Percentiles rank a stretch among this genome's conserved stretches.
phyloP scores from a whole-genome alignment of 2,888 invertebrate species.

The Tricholauxania praeusta region DNA sequence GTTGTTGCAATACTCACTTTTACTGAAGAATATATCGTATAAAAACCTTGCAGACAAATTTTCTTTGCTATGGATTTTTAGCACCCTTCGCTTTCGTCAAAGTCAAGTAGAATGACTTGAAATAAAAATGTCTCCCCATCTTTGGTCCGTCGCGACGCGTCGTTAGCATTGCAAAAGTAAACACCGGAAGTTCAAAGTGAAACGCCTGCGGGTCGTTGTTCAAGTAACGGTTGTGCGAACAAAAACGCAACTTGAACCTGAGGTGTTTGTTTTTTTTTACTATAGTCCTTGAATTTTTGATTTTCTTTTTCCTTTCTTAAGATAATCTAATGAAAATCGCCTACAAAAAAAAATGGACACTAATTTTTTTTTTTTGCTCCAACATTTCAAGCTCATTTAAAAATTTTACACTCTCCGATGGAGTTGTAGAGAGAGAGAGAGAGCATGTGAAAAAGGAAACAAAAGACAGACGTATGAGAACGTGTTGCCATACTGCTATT shows the following conservation, averaged over 20 bases:
- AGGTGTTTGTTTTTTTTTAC: background rate
- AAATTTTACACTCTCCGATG: background rate
- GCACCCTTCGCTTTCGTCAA: background rate
- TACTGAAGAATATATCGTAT: background rate
- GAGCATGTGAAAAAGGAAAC: background rate
- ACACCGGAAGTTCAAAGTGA: slow-evolving; percentile 16
- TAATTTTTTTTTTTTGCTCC: slow-evolving; percentile 2
- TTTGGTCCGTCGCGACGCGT: background rate
- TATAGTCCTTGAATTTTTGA: background rate
- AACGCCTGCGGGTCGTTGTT: slow-evolving; percentile 1
- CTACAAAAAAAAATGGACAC: background rate
- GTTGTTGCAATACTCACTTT: slow-evolving; percentile 2
- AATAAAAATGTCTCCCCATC: slow-evolving; percentile 17
- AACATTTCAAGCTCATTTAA: background rate
- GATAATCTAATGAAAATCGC: slow-evolving; percentile 32
- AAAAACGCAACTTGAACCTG: slow-evolving; percentile 16
- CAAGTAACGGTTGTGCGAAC: slow-evolving; percentile 4
- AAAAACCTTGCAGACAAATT: slow-evolving; percentile 2
- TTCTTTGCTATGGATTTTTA: background rate
- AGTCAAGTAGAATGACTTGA: slow-evolving; percentile 26
- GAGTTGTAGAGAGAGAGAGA: slow-evolving; percentile 2
- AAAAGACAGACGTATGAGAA: too few relatives aligned
- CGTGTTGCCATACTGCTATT: too few relatives aligned
- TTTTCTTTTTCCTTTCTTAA: slow-evolving; percentile 1
- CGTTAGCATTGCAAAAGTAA: slow-evolving; percentile 11